These are phyloP conservation scores for Chiloscyllium plagiosum DNA, from an alignment of 2,113 vertebrate genomes.

Conservation along the genomic window DNA sequence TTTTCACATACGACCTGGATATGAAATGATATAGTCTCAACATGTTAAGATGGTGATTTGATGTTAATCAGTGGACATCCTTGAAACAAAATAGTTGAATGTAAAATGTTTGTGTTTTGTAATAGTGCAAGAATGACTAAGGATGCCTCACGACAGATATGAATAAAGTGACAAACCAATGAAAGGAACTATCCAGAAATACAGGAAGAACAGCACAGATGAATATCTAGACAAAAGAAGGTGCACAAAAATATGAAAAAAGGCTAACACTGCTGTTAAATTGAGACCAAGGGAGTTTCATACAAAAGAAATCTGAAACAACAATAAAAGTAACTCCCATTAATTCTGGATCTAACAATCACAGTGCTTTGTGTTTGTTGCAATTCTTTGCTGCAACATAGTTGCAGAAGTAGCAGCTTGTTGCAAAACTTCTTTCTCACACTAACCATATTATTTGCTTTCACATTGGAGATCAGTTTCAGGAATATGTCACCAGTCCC, in stretches of 20 bases:
- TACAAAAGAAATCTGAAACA: background rate
- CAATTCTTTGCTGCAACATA: background rate
- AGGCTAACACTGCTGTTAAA: background rate
- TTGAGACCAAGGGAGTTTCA: background rate
- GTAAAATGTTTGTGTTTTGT: background rate
- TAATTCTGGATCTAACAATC: background rate
- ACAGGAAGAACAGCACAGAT: too few relatives aligned
- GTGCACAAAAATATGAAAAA: background rate
- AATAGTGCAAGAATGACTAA: background rate
- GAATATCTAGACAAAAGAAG: background rate
- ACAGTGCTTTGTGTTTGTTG: background rate
- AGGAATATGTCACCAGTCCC: background rate
- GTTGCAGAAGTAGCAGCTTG: background rate
- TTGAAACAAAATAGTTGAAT: background rate
- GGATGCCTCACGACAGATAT: background rate
- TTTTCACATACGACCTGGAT: background rate
- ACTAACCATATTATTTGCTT: background rate
- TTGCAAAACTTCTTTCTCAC: background rate
- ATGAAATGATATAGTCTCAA: background rate
- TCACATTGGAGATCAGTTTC: background rate
- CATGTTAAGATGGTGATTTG: background rate
- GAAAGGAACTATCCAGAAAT: background rate
- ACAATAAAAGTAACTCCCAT: background rate
- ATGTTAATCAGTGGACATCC: background rate
- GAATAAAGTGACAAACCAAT: background rate